Evolutionary conservation across 2,797 vertebrate genomes (phyloP).

Genomic region (Zenarchopterus dispar): DNA sequence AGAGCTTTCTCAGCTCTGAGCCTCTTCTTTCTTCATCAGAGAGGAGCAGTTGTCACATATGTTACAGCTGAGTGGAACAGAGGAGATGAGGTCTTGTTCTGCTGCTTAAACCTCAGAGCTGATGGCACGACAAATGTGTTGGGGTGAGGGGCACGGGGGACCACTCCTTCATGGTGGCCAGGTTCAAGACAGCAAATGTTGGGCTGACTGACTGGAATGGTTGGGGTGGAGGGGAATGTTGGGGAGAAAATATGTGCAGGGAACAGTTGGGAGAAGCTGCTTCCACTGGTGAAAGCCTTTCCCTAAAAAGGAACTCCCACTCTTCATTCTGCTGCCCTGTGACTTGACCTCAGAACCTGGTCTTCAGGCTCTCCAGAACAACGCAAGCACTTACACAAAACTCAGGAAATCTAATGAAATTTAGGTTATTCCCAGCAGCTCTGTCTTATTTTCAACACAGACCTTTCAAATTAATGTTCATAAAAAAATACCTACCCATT

Average conservation of each 20-base stretch:
- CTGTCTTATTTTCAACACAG: constrained; percentile 7
- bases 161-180: constrained; percentile 50
- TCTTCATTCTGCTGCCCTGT: constrained; percentile 53
- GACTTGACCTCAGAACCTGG: constrained; percentile 63
- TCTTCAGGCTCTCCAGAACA: constrained; percentile 12
- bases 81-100: constrained; percentile 44
- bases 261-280: constrained; percentile 50
- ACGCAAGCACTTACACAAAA: constrained; percentile 15
- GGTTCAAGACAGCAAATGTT: constrained; percentile 67
- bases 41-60: constrained; percentile 73
- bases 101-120: constrained; percentile 65
- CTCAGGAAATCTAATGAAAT: background rate
- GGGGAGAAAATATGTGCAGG: constrained; percentile 56
- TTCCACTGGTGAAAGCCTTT: constrained; percentile 58
- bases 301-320: constrained; percentile 70
- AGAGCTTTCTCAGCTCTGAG: constrained; percentile 20
- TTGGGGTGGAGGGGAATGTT: constrained; percentile 41
- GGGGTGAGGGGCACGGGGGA: constrained; percentile 28
- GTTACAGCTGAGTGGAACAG: constrained; percentile 62
- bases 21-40: constrained; percentile 45
- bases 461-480: constrained; percentile 3
- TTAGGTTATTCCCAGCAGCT: background rate
- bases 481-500: constrained; percentile 1
- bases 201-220: constrained; percentile 69
- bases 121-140: constrained; percentile 68